Evolutionary conservation across 2,888 invertebrate genomes (phyloP), one percentile per base, ranked within the genome.

Genomic region (Hartigia nigra): DNA sequence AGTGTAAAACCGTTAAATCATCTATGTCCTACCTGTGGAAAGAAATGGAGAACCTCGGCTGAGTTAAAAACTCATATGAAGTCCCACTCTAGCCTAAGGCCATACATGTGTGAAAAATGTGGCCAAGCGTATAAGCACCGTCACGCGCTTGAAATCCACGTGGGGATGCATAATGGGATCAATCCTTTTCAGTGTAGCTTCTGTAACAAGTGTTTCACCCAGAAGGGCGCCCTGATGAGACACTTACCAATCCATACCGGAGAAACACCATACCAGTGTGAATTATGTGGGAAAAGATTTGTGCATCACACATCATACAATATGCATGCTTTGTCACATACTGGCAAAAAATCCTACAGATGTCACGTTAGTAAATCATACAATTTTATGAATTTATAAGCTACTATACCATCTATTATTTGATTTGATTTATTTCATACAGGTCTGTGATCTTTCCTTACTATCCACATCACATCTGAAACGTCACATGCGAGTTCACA

Each of bases 271-370:
- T 94, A 94, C 86, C 92, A 94, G 92, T 94, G 94, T 89, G 94
- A 94, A 89, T 90, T 93, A 82, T 94, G 94, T 91, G 94, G 94
- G 84, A 94, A 94, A 91, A 93, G 94, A 82, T 94, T 94, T 91
- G 93, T 95, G 86, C 95, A 95, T 92, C 95, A 95, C 87, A 94
- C 95, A 72, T 95, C 95, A 74, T 95, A 95, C 92, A 94, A 94
- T 90, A 94, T 95, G 93, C 95, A 95, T 91, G 93, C 93, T 89
- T 90, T 95, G 88, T 94, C 94, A 39, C 95, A 95, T 91, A 90
- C 87, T 31, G 87, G 88, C 5, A 87, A 90, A 69, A 90, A 90
- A 78, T 87, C 87, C 4, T 87, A 89, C 78, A 87, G 84, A 74
- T 90, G 90, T 78, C 82, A 86, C 75, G 90, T 90, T 81, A 84